Conservation (phyloP, 2,113 vertebrate species). For the Lagopus leucura region DNA sequence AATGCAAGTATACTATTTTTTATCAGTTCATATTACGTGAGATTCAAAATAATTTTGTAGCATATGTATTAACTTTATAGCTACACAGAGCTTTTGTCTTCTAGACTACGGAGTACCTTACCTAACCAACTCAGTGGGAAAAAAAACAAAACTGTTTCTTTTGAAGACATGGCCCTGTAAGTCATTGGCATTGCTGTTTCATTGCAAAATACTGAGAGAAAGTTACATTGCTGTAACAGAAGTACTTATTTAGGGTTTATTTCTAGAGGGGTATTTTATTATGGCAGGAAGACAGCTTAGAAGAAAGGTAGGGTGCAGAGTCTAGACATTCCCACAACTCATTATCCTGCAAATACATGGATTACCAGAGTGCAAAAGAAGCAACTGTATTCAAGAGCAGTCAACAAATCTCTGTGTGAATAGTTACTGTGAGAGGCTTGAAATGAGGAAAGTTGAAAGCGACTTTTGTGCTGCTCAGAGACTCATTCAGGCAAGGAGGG, state of each 20-base stretch:
- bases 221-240: neutral
- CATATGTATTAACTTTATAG: neutral
- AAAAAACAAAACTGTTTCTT: neutral
- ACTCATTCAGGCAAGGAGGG: conserved; percentile 5
- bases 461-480: neutral
- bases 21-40: neutral
- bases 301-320: neutral
- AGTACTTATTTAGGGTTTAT: neutral
- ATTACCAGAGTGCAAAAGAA: neutral
- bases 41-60: neutral
- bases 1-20: neutral
- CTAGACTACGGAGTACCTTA: neutral
- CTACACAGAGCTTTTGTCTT: neutral
- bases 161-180: neutral
- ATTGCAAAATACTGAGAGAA: neutral
- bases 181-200: neutral
- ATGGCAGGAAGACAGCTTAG: neutral
- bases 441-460: conserved; percentile 20
- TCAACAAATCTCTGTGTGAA: conserved; percentile 52
- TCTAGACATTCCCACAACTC: conserved; percentile 1
- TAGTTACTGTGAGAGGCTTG: neutral
- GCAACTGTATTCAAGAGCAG: neutral
- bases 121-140: neutral
- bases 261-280: neutral
- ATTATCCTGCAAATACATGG: conserved; percentile 27